Percentiles rank a stretch among this genome's conserved stretches.
These are phyloP conservation scores for Aldrovandia affinis DNA, from an alignment of 2,797 vertebrate species.

Conservation along the genomic window DNA sequence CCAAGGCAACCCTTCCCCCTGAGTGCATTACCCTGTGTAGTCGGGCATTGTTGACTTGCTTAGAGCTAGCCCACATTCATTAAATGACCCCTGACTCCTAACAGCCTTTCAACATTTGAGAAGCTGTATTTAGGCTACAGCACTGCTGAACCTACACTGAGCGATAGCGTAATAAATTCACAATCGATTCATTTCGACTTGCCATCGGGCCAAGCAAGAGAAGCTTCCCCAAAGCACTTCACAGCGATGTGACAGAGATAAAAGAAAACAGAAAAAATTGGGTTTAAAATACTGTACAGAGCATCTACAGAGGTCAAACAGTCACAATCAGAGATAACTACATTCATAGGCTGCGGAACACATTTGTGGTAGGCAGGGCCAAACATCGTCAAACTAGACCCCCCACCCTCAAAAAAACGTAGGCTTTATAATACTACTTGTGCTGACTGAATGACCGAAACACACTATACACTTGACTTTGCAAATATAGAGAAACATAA, in stretches of 20 bases:
- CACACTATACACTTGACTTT: too few species aligned
- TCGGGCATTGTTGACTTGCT: background rate
- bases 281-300: background rate
- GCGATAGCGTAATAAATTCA: background rate
- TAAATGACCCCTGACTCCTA: background rate
- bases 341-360: too few species aligned
- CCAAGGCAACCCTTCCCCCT: background rate
- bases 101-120: background rate
- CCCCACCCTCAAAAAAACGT: too few species aligned
- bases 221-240: background rate
- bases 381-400: too few species aligned
- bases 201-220: background rate
- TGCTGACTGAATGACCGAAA: too few species aligned
- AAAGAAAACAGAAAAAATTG: background rate
- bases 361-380: too few species aligned
- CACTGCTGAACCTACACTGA: background rate
- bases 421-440: too few species aligned
- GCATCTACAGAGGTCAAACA: background rate
- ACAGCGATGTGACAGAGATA: background rate
- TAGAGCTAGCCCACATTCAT: background rate
- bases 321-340: background rate
- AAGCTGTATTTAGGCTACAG: background rate
- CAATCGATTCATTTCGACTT: background rate
- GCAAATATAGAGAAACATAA: too few species aligned
- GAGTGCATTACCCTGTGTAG: background rate